These are phyloP conservation scores for Acleris emargana DNA, from an alignment of 2,888 invertebrate species.

Conservation along the genomic window DNA sequence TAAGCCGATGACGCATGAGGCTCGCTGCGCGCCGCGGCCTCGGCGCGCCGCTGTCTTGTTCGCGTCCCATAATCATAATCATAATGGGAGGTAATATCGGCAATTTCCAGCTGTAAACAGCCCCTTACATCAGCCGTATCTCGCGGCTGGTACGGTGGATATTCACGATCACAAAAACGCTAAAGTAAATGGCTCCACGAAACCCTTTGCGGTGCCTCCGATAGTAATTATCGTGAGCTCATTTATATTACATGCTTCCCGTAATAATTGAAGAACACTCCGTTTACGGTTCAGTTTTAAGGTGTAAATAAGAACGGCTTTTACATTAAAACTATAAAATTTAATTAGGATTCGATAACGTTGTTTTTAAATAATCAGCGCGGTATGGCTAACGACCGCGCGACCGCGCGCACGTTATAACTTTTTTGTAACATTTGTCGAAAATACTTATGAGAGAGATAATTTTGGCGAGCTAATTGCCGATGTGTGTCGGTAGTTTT, in stretches of 20 bases:
- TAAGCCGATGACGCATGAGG: constrained; percentile 52
- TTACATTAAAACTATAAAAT: constrained; percentile 46
- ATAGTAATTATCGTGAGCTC: constrained; percentile 52
- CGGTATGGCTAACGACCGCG: constrained; percentile 9
- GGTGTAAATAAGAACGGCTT: constrained; percentile 44
- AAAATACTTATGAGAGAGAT: too few relatives aligned
- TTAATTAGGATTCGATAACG: constrained; percentile 46
- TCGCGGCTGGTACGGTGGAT: constrained; percentile 52
- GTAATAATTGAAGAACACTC: constrained; percentile 48
- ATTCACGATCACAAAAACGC: constrained; percentile 52
- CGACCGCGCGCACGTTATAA: background rate
- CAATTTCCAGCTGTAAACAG: constrained; percentile 67
- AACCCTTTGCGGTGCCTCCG: constrained; percentile 51
- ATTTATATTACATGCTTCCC: constrained; percentile 47
- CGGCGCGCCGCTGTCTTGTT: constrained; percentile 69
- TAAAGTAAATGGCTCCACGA: constrained; percentile 54
- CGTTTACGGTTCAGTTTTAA: constrained; percentile 37
- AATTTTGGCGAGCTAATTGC: background rate
- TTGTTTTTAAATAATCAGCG: constrained; percentile 40
- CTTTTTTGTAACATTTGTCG: too few relatives aligned
- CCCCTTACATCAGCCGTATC: constrained; percentile 65
- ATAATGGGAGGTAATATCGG: constrained; percentile 73
- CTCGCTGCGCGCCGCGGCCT: constrained; percentile 48
- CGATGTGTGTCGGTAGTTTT: background rate
- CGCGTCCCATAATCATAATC: constrained; percentile 64